Conservation (phyloP, 1,140 invertebrate genomes). For the Drosophila ficusphila region DNA sequence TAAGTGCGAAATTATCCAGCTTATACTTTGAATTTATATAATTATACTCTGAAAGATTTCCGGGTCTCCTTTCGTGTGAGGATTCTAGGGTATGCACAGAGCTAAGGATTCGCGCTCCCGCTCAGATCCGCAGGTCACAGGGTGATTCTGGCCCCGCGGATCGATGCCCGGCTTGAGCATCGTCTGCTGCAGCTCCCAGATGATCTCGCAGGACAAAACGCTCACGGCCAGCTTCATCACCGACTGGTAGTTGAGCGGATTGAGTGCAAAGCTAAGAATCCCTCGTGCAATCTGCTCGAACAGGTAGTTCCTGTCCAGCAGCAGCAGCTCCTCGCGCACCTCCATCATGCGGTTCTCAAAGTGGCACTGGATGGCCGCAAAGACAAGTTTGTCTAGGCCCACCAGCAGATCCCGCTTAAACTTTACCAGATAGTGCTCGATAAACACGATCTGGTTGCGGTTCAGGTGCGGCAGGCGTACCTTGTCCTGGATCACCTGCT, state of each 20-base stretch:
- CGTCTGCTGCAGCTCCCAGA: slow-evolving; percentile 68
- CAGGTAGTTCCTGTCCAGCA: slow-evolving; percentile 62
- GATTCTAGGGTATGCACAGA: slow-evolving; percentile 38
- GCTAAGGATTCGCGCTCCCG: slow-evolving; percentile 42
- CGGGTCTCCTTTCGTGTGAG: neutral
- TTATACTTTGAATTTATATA: neutral
- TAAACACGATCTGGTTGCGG: slow-evolving; percentile 70
- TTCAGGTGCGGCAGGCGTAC: slow-evolving; percentile 53
- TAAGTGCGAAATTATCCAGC: too few relatives aligned
- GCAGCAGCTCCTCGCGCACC: slow-evolving; percentile 69
- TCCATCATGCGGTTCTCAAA: slow-evolving; percentile 78
- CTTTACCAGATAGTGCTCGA: slow-evolving; percentile 78
- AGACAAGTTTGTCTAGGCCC: slow-evolving; percentile 70
- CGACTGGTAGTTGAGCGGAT: slow-evolving; percentile 66
- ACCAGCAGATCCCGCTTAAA: slow-evolving; percentile 76
- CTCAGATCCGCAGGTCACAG: slow-evolving; percentile 61
- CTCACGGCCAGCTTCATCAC: slow-evolving; percentile 63
- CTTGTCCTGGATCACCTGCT: slow-evolving; percentile 55
- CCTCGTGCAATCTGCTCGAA: slow-evolving; percentile 59
- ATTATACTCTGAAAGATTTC: neutral
- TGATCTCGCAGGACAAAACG: slow-evolving; percentile 61
- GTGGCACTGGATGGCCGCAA: slow-evolving; percentile 73
- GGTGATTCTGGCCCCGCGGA: slow-evolving; percentile 55
- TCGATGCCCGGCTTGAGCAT: slow-evolving; percentile 61
- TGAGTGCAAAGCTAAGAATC: slow-evolving; percentile 67